Base-by-base conservation (phyloP, 1,140 invertebrate species). In the Apocrypta bakeri region DNA sequence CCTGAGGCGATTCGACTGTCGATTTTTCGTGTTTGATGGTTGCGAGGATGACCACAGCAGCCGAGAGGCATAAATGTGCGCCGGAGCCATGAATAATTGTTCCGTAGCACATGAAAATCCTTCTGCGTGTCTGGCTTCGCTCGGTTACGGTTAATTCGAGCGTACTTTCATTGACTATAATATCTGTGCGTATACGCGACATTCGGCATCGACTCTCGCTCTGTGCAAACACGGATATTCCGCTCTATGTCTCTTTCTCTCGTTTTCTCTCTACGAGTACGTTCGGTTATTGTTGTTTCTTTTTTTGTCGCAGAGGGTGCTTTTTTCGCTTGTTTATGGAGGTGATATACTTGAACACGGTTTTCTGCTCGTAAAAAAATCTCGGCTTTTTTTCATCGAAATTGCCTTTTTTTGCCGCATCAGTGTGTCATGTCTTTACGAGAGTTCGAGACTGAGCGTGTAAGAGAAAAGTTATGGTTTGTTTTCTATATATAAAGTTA, bases 21-120 rank as follows among this genome's bases (percentile, higher is more conserved):
- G 63, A 78, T 78, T 68, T 77, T 78, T 68, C 63, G 75, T 78
- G 75, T 68, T 66, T 68, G 75, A 68, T 68, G 33, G 12, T 42
- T 24, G 68, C 68, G 68, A 71, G 29, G 37, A 66, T 76, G 63
- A 12, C n/a, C 48, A 21, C 21, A 9, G 11, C 12, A 24, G 63
- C 6, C 63, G 74, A 37, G 56, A 64, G 29, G 48, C 33, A 78
- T 78, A 78, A 78, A 66, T 42, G 64, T 29, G 24, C n/a, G n/a
- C 63, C 63, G n/a, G 11, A 27, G 9, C 48, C 63, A 40, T 68
- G 63, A 78, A 78, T 78, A 68, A 78, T 68, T 64, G 56, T 64
- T 68, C 48, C 75, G 27, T 17, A 25, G 75, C 63, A 76, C 74
- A 66, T 66, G 61, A 66, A 66, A 77, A 66, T 66, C n/a, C 31